Evolutionary conservation across 53 echinoderm and acorn worm genomes (phyloP), one percentile per base, ranked within the genome.

Genomic region (Hippasteria phrygiana): DNA sequence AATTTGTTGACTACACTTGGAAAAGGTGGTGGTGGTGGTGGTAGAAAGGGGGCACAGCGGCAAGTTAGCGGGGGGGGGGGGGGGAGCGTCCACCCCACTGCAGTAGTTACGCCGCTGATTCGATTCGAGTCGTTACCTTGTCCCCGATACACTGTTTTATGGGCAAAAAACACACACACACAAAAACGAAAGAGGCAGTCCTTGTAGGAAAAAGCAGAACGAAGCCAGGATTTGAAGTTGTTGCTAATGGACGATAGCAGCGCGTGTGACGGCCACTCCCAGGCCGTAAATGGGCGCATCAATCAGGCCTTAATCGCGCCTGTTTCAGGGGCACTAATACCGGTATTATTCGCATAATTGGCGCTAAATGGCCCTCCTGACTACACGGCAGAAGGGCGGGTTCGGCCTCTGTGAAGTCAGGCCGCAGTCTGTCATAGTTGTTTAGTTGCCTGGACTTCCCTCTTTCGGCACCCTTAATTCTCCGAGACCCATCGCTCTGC

Each of bases 311-410:
- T 20, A 56, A 62, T 67, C 51, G 59, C 40, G 54, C 31, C 40
- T 79, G 79, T 79, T 79, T 59, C 55, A 29, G 59, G 27, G 27
- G 20, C 56, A 37, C 31, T 79, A 39, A 56, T 46, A 46, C 66
- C 67, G 67, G 46, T 83, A 83, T 83, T 45, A 66, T 43, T 43
- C 83, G 17, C 16, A 66, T 83, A 83, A 83, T 83, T 83, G 65
- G 83, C 20, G 29, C 67, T 83, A 66, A 83, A 65, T 83, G 83
- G 46, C 67, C 64, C 46, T 43, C 43, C 46, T 46, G 67, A 65
- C 42, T 83, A 83, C 32, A 32, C 34, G 35, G 36, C 83, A 83
- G 83, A 83, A 83, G 83, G 69, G 34, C 69, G 13, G 31, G 33
- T 22, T 67, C 69, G 69, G 69, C 36, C 37, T 18, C 36, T 67